Evolutionary conservation across 2,113 vertebrate genomes (phyloP).

Genomic region (Pavo muticus): DNA sequence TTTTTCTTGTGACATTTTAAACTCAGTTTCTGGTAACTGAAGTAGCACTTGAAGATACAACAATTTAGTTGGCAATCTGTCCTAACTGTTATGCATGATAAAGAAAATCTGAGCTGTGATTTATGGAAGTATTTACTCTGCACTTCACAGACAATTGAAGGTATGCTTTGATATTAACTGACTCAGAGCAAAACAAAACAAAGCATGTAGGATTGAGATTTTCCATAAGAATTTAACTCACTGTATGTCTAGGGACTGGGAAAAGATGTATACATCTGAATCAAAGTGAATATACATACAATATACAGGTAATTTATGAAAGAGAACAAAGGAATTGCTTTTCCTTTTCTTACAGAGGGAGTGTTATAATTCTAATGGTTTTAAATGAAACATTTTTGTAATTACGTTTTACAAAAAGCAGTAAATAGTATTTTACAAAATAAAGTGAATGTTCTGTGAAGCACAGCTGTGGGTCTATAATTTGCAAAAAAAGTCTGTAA

Average conservation of each 20-base stretch:
- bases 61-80: neutral
- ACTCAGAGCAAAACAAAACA: neutral
- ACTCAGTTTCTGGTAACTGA: neutral
- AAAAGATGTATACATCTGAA: neutral
- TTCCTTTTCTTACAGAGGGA: neutral
- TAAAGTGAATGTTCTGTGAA: neutral
- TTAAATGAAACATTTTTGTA: neutral
- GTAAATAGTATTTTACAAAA: neutral
- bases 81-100: neutral
- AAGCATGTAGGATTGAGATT: neutral
- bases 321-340: accelerated
- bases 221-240: neutral
- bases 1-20: neutral
- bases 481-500: neutral
- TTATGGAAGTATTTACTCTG: neutral
- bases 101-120: neutral
- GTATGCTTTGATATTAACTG: neutral
- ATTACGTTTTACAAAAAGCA: neutral
- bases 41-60: neutral
- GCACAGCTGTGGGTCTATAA: neutral
- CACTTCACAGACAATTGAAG: neutral
- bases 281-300: neutral
- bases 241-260: neutral
- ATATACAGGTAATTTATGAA: neutral
- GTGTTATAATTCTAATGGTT: neutral